Base-by-base conservation (phyloP, 2,797 vertebrate genomes). In the Aphelocoma californica region DNA sequence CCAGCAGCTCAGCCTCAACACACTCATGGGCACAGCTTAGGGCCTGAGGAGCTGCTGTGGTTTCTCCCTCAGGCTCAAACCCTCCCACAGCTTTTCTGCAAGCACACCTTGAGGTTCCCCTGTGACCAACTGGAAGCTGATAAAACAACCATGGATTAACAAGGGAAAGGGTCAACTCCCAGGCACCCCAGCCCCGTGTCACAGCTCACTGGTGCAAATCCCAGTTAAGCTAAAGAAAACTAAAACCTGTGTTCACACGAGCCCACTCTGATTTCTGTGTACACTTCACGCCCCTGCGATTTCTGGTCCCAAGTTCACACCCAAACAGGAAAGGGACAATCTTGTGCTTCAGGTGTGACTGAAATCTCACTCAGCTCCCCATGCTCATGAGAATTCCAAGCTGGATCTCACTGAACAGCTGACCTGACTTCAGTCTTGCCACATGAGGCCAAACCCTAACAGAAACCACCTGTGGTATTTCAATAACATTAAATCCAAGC, bases 401-500 rank as follows among this genome's bases (percentile, higher is more conserved):
- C 69, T 94, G 94, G 86, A 95, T 83, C 86, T 95, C 86, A 31
- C 61, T 54, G 61, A 95, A 78, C 92, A 95, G 90, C 95, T 96
- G 93, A 95, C 92, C 93, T 89, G 86, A 94, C 96, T 95, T 85
- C 71, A 93, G 83, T 36, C 67, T 73, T 96, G 81, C 92, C 84
- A 48, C 38, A 69, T 9, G 74, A 96, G 86, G 95, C 95, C 95
- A 95, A 95, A 86, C 79, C 81, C 90, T 96, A 96, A 97, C 88
- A 89, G 69, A 95, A 96, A 97, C 95, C 96, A 97, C 93, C 92
- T 95, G 96, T 93, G 94, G 93, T 85, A 94, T 96, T 97, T 96
- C 94, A 95, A 74, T 92, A 95, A 92, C 75, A 95, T 85, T 87
- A 80, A 96, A 90, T 91, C 88, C 96, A 91, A 89, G 93, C 88